Conservation (phyloP, 2,113 vertebrate species). For the Gnathonemus echidnorhynchus region DNA sequence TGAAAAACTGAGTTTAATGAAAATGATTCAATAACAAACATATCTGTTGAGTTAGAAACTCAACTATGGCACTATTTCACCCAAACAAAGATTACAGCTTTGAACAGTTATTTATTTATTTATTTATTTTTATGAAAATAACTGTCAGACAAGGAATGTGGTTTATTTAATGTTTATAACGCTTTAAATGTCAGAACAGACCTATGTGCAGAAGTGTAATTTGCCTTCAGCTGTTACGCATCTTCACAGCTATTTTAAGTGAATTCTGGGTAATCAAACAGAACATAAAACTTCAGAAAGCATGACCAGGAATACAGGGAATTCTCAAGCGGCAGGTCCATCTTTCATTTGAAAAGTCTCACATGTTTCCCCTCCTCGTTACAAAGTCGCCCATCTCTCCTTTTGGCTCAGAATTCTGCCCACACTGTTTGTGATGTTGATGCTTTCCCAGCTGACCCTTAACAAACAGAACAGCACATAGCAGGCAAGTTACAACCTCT, state of each 20-base stretch:
- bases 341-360: neutral
- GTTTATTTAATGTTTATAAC: neutral
- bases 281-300: neutral
- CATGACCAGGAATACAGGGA: neutral
- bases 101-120: neutral
- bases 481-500: neutral
- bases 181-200: neutral
- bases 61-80: neutral
- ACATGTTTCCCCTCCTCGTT: neutral
- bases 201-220: neutral
- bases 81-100: neutral
- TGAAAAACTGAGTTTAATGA: neutral
- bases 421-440: neutral
- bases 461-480: neutral
- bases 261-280: neutral
- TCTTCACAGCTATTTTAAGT: neutral
- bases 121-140: neutral
- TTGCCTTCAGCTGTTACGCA: neutral
- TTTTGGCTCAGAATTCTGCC: neutral
- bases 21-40: neutral
- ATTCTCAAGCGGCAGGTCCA: neutral
- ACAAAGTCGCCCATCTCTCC: neutral
- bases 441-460: neutral
- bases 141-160: neutral
- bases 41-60: neutral